Percentiles rank a stretch among this genome's conserved stretches.
These are phyloP conservation scores for Canis aureus DNA, from an alignment of 2,113 vertebrate genomes.

Conservation along the genomic window DNA sequence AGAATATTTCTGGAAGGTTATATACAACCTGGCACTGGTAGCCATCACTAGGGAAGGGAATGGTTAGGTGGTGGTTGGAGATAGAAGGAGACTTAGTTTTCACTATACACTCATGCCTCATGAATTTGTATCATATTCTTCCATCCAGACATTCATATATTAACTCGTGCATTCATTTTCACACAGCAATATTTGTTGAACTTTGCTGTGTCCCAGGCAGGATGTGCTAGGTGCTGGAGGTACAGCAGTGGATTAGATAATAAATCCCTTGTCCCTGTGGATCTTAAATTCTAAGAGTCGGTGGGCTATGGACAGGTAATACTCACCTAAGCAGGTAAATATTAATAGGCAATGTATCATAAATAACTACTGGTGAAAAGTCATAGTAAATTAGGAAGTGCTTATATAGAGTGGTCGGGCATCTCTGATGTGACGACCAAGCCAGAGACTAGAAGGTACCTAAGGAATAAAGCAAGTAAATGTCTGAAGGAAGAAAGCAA, in stretches of 20 bases:
- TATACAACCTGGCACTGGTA: not conserved
- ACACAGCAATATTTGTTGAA: not conserved
- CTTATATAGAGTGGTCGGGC: not conserved
- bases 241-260: not conserved
- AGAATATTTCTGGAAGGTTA: not conserved
- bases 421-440: not conserved
- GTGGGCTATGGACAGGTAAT: not conserved
- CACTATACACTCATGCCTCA: not conserved
- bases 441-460: not conserved
- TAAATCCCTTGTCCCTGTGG: not conserved
- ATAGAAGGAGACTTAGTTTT: not conserved
- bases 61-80: not conserved
- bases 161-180: not conserved
- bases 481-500: not conserved
- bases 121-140: not conserved
- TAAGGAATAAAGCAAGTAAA: not conserved
- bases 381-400: not conserved
- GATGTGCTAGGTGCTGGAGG: not conserved
- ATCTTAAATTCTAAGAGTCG: not conserved
- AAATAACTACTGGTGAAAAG: not conserved
- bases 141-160: not conserved
- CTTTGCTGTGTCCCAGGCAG: not conserved
- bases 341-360: not conserved
- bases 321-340: not conserved
- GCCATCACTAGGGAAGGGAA: not conserved